Conservation (phyloP, 2,888 invertebrate species). For the Entomobrya multifasciata region DNA sequence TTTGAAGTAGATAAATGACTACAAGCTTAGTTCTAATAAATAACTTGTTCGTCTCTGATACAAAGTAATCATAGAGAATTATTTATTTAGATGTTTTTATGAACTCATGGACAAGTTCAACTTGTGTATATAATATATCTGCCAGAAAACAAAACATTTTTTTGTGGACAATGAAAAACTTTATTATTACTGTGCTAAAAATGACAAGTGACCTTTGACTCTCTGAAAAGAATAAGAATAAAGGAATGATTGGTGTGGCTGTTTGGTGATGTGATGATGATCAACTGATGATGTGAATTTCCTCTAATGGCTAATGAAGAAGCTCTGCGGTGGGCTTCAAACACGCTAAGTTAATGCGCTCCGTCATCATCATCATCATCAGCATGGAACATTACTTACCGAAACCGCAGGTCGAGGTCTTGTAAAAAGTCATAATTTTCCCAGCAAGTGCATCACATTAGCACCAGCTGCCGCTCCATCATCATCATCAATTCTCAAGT, state of each 20-base stretch:
- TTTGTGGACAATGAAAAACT: conserved; percentile 27
- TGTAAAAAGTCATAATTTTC: conserved; percentile 73
- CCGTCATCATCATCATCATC: conserved; percentile 39
- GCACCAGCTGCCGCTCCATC: conserved; percentile 67
- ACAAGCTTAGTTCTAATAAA: conserved; percentile 56
- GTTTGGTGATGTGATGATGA: conserved; percentile 34
- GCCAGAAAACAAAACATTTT: conserved; percentile 14
- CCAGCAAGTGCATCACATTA: conserved; percentile 71
- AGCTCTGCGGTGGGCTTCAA: conserved; percentile 69
- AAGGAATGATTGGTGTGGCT: conserved; percentile 53
- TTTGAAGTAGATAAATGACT: conserved; percentile 58
- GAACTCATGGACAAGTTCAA: conserved; percentile 24
- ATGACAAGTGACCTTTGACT: conserved; percentile 71
- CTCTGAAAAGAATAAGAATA: not conserved
- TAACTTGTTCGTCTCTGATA: conserved; percentile 42
- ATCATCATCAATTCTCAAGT: conserved; percentile 22
- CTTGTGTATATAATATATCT: not conserved
- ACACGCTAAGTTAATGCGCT: conserved; percentile 55
- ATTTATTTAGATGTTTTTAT: conserved; percentile 15
- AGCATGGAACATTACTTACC: conserved; percentile 60
- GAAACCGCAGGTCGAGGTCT: conserved; percentile 72
- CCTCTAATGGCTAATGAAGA: conserved; percentile 66
- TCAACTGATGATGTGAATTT: conserved; percentile 58
- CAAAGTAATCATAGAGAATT: not conserved
- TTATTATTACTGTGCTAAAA: conserved; percentile 61